Base-by-base conservation (phyloP, 2,113 vertebrate genomes). In the Corythaixoides concolor region DNA sequence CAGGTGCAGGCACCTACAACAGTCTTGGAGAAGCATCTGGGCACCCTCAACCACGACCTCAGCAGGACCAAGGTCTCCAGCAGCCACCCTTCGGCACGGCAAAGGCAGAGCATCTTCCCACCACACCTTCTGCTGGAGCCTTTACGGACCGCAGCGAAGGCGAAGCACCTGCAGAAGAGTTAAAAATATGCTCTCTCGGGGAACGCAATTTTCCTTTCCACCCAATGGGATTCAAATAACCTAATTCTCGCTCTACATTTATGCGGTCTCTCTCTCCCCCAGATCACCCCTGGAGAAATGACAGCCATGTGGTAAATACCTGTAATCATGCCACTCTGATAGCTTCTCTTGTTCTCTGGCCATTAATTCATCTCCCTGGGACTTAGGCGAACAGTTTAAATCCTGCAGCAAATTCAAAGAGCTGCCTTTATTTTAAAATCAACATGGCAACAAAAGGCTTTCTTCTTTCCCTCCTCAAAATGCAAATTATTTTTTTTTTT, bases 341-440 rank as follows among this genome's bases (percentile, higher is more conserved):
- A 88, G 89, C 80, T 93, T 77, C 64, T 72, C 80, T 94, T 94
- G 53, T 82, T 95, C 90, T 91, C 90, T 55, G 75, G 88, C 43
- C 66, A 83, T 93, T 96, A 88, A 93, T 88, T 92, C 92, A 95
- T 91, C 87, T 95, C 85, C 70, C 80, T 94, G 85, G 60, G 83
- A 93, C 80, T 76, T 26, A 8, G 9, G 78, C 47, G 80, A 94
- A 53, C 43, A 11, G 76, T 82, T 94, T n/a, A 81, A 89, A 81
- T 66, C 74, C 86, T 30, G 30, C 89, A 90, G 90, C 58, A 94
- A 75, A 62, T 82, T 59, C 80, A 78, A 27, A 14, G 13, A 88
- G 66, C 63, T 67, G 93, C 74, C 56, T 85, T 93, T 90, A 76
- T 88, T 88, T 83, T 62, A 67, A 95, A 94, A 91, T 77, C 90